Percentiles rank a stretch among this genome's conserved stretches.
phyloP scores from a whole-genome alignment of 1,140 invertebrate species.

The Drosophila melanica region DNA sequence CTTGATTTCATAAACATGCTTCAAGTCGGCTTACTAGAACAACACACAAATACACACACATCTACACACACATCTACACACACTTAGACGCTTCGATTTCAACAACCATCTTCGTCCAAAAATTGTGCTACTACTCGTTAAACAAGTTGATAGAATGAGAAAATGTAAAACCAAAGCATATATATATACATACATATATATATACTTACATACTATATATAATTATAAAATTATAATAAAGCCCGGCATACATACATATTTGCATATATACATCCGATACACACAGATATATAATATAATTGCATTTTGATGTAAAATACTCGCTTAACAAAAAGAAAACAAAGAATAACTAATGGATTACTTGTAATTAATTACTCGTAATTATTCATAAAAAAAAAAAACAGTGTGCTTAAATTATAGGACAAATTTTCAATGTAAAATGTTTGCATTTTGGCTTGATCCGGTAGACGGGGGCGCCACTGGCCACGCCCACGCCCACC shows the following conservation, averaged over 20 bases:
- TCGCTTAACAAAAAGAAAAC: constrained; percentile 24
- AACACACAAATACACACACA: constrained; percentile 21
- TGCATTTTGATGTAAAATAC: constrained; percentile 56
- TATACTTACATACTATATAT: constrained; percentile 23
- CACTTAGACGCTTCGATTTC: constrained; percentile 77
- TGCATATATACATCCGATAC: constrained; percentile 18
- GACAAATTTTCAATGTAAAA: constrained; percentile 25
- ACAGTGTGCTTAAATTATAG: constrained; percentile 37
- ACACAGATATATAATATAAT: constrained; percentile 19
- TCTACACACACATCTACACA: background rate
- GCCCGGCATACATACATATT: constrained; percentile 14
- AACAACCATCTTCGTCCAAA: constrained; percentile 79
- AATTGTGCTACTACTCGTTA: constrained; percentile 81
- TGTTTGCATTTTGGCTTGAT: constrained; percentile 40
- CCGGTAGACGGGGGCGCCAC: constrained; percentile 47
- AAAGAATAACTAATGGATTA: constrained; percentile 1
- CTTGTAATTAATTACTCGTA: constrained; percentile 13
- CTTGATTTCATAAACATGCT: constrained; percentile 4
- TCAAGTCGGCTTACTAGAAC: constrained; percentile 40
- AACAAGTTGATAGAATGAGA: constrained; percentile 70
- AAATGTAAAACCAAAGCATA: constrained; percentile 24
- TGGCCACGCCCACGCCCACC: constrained; percentile 66
- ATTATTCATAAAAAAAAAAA: constrained; percentile 3
- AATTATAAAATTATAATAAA: constrained; percentile 6
- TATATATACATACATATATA: background rate